Percentiles rank a stretch among this genome's conserved stretches.
Conservation (phyloP, 2,113 vertebrate genomes). For the Heteronetta atricapilla region DNA sequence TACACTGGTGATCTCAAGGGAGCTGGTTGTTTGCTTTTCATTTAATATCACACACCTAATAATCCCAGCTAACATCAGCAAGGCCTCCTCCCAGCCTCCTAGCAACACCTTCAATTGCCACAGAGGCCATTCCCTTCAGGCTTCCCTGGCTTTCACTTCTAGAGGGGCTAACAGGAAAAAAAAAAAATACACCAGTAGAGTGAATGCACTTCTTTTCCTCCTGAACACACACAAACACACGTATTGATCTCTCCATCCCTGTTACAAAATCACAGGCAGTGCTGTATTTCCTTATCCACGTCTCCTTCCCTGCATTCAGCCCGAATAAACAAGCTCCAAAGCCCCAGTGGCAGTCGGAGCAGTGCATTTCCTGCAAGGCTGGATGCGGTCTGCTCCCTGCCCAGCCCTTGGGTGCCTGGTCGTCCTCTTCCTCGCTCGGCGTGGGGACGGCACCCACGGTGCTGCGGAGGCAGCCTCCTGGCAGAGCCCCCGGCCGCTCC, state of each 20-base stretch:
- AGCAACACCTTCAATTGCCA: constrained; percentile 73
- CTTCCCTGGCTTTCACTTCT: constrained; percentile 14
- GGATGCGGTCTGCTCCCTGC: background rate
- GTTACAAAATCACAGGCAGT: background rate
- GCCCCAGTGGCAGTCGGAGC: background rate
- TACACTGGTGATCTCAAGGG: constrained; percentile 49
- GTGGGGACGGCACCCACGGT: background rate
- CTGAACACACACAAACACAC: background rate
- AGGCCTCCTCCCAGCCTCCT: constrained; percentile 74
- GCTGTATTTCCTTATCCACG: background rate
- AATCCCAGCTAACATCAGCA: constrained; percentile 64
- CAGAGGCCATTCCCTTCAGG: background rate
- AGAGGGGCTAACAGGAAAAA: background rate
- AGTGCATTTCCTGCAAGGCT: background rate
- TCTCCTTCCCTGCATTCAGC: background rate
- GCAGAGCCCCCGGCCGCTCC: background rate
- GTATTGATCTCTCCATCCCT: background rate
- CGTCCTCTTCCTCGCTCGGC: background rate
- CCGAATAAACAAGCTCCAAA: background rate
- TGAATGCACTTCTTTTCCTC: background rate
- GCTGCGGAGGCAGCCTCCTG: background rate
- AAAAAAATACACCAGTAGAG: background rate
- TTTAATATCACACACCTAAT: constrained; percentile 73
- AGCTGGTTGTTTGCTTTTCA: constrained; percentile 63
- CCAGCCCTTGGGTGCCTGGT: background rate